Evolutionary conservation across 1,140 invertebrate genomes (phyloP).

Genomic region (Zaprionus camerounensis): DNA sequence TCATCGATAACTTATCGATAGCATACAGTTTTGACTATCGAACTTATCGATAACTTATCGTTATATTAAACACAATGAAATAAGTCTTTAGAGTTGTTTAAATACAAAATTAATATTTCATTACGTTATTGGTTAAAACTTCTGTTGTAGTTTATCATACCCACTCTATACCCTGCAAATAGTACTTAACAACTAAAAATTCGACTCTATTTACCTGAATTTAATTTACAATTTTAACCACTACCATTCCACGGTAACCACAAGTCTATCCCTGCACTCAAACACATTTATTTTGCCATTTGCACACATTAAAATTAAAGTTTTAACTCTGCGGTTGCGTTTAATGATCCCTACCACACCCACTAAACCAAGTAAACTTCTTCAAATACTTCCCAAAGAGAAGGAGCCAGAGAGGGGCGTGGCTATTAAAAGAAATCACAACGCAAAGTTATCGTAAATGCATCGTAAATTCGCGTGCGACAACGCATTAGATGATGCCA

Average conservation of each 20-base stretch:
- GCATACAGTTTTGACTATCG: no score
- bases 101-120: no score
- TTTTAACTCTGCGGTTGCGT: constrained; percentile 18
- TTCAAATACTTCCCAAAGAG: background rate
- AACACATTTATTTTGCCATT: background rate
- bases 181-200: background rate
- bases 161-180: background rate
- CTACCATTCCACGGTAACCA: background rate
- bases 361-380: constrained; percentile 16
- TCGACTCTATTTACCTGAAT: background rate
- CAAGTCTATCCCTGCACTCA: background rate
- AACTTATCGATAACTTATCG: no score
- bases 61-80: no score
- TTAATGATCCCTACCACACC: constrained; percentile 26
- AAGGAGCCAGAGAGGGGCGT: background rate
- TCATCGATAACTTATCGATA: no score
- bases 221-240: background rate
- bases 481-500: constrained; percentile 42
- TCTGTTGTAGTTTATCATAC: background rate
- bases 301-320: constrained; percentile 20
- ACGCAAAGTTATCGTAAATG: constrained; percentile 47
- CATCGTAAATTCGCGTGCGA: constrained; percentile 38
- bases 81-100: no score
- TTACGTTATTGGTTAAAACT: no score
- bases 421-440: constrained; percentile 42